Percentiles rank a stretch among this genome's conserved stretches.
Conservation (phyloP, 2,888 invertebrate genomes). For the Hypselothyrea guttata region DNA sequence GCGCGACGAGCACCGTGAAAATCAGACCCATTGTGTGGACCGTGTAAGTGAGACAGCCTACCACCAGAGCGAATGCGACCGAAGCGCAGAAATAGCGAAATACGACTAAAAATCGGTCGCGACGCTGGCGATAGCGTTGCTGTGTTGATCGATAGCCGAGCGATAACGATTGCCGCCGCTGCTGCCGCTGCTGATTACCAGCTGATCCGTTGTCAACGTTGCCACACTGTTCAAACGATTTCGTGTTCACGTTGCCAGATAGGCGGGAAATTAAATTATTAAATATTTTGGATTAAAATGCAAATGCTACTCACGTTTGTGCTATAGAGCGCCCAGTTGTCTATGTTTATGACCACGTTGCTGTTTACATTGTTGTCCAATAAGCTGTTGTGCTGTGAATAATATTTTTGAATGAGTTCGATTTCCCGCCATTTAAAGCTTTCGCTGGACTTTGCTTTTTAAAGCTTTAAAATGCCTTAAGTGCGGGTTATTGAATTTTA, state of each 20-base stretch:
- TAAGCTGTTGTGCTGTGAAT: conserved; percentile 53
- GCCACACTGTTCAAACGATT: conserved; percentile 35
- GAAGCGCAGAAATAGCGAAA: conserved; percentile 80
- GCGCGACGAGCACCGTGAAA: conserved; percentile 86
- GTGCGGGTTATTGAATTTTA: conserved; percentile 27
- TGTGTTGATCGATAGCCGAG: conserved; percentile 50
- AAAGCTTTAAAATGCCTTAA: conserved; percentile 32
- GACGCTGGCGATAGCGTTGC: conserved; percentile 50
- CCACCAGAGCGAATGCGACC: conserved; percentile 82
- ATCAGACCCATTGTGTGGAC: conserved; percentile 82
- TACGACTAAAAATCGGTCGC: conserved; percentile 66
- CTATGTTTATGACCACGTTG: conserved; percentile 68
- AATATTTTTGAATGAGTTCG: not conserved
- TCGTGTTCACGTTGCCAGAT: conserved; percentile 43
- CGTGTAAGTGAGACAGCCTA: conserved; percentile 83
- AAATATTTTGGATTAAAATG: no score
- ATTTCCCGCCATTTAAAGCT: conserved; percentile 13
- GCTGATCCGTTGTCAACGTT: conserved; percentile 25
- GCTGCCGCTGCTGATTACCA: conserved; percentile 47
- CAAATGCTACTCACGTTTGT: conserved; percentile 47
- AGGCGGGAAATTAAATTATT: conserved; percentile 2
- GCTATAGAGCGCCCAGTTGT: conserved; percentile 59
- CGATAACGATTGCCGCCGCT: conserved; percentile 47
- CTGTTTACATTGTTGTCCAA: conserved; percentile 62
- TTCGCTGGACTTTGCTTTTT: conserved; percentile 2